These are phyloP conservation scores for Empidonax traillii DNA, from an alignment of 2,113 vertebrate genomes.

Conservation along the genomic window DNA sequence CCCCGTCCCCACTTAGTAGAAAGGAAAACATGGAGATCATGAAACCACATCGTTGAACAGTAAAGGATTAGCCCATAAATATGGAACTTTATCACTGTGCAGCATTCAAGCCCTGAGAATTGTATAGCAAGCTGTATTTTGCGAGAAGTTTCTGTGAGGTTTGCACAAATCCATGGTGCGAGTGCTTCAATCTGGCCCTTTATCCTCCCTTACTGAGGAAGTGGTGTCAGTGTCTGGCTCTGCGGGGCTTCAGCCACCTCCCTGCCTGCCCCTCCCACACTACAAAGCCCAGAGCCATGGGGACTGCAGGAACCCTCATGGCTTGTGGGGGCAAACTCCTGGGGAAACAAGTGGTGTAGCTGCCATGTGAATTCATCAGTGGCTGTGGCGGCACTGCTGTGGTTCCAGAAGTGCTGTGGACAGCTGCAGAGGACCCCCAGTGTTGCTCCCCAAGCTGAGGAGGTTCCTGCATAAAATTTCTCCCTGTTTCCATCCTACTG, in stretches of 20 bases:
- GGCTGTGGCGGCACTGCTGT: background rate
- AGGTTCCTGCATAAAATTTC: background rate
- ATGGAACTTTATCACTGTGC: background rate
- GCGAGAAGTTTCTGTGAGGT: background rate
- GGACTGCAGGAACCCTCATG: background rate
- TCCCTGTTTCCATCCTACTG: background rate
- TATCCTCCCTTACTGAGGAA: background rate
- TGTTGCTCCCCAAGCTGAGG: background rate
- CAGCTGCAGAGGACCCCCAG: background rate
- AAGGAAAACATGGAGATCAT: background rate
- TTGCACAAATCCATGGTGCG: accelerated
- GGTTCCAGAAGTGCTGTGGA: background rate
- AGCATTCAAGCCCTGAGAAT: background rate
- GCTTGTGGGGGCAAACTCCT: background rate
- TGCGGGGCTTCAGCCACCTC: background rate
- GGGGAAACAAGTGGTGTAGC: background rate
- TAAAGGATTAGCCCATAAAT: background rate
- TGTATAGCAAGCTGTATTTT: background rate
- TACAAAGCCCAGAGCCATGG: background rate
- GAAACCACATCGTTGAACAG: background rate
- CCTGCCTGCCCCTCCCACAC: accelerated
- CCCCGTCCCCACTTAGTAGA: background rate
- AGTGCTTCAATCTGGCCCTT: background rate
- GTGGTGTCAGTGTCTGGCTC: background rate
- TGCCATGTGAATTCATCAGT: background rate